These are phyloP conservation scores for Eulemur coronatus DNA, from an alignment of 2,797 vertebrate genomes.

Conservation along the genomic window DNA sequence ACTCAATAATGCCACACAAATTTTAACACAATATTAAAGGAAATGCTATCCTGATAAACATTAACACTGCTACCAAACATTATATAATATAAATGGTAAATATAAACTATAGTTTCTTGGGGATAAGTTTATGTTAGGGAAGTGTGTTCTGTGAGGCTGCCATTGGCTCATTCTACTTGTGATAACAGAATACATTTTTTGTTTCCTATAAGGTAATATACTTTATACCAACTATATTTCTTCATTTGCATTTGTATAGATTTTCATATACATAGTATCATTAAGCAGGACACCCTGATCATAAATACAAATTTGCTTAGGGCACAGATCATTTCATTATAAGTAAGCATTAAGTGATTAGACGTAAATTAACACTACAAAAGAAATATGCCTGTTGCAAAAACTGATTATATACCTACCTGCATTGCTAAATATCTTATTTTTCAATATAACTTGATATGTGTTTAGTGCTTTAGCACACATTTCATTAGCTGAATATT, in stretches of 20 bases:
- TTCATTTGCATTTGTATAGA: background rate
- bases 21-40: conserved; percentile 27
- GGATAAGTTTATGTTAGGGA: background rate
- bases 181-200: background rate
- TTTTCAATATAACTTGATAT: conserved; percentile 97
- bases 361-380: conserved; percentile 2
- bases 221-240: background rate
- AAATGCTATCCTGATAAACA: conserved; percentile 48
- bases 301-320: conserved; percentile 21
- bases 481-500: conserved; percentile 97
- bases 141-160: background rate
- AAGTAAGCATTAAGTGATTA: conserved; percentile 15
- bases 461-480: conserved; percentile 96
- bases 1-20: background rate
- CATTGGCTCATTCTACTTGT: background rate
- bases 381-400: background rate
- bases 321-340: background rate
- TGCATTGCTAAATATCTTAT: conserved; percentile 97
- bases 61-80: background rate
- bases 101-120: background rate
- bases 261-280: conserved; percentile 38
- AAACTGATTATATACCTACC: conserved; percentile 84
- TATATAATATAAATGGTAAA: background rate
- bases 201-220: background rate
- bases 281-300: background rate